Percentiles rank a stretch among this genome's conserved stretches.
Evolutionary conservation across 1,140 invertebrate genomes (phyloP).

Genomic region (Drosophila yakuba): DNA sequence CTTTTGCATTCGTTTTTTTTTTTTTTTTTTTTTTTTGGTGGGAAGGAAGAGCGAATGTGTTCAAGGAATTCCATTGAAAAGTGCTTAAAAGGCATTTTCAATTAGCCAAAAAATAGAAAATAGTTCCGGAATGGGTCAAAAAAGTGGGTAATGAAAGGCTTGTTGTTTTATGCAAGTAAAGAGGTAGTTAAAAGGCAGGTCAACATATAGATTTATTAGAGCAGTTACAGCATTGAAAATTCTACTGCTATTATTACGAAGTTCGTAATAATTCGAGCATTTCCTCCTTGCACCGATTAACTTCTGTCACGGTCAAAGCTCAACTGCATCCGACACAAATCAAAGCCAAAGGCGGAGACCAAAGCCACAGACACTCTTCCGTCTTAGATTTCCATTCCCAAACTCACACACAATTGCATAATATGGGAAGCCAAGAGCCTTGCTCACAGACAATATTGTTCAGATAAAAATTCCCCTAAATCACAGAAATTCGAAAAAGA

Average conservation of each 20-base stretch:
- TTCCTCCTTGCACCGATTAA: constrained; percentile 11
- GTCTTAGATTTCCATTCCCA: constrained; percentile 60
- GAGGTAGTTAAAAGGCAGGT: neutral
- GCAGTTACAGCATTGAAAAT: too few relatives aligned
- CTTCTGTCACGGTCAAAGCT: constrained; percentile 70
- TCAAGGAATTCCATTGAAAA: constrained; percentile 48
- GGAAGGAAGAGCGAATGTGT: constrained; percentile 12
- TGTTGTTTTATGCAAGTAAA: neutral
- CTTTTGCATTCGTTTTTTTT: neutral
- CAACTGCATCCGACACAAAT: constrained; percentile 52
- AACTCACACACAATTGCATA: constrained; percentile 57
- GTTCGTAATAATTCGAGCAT: too few relatives aligned
- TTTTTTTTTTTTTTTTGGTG: constrained; percentile 18
- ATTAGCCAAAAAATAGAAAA: constrained; percentile 40
- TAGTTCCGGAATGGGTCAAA: constrained; percentile 15
- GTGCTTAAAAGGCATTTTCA: constrained; percentile 51
- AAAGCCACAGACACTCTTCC: constrained; percentile 53
- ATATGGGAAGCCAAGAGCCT: constrained; percentile 50
- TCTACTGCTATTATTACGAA: too few relatives aligned
- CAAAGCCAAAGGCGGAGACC: constrained; percentile 45
- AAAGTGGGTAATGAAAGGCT: constrained; percentile 18
- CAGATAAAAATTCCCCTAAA: constrained; percentile 67
- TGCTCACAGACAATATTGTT: constrained; percentile 51
- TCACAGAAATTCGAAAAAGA: constrained; percentile 18
- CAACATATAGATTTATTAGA: too few relatives aligned